Percentiles rank a stretch among this genome's conserved stretches.
Evolutionary conservation across 2,888 invertebrate genomes (phyloP).

Genomic region (Gerris lacustris): DNA sequence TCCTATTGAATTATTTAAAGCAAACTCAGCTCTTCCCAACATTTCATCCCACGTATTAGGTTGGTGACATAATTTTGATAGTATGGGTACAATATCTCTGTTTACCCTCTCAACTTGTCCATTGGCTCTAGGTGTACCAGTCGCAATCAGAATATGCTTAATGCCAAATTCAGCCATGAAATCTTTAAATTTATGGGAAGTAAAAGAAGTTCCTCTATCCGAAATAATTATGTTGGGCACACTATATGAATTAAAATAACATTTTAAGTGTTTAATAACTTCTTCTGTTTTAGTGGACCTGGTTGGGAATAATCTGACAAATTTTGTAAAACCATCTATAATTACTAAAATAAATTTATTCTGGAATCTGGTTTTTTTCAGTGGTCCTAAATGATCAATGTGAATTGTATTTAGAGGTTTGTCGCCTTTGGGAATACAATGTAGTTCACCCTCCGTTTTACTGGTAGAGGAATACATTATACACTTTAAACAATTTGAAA

Average conservation of each 20-base stretch:
- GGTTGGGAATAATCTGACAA: background rate
- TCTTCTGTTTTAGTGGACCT: slow-evolving; percentile 10
- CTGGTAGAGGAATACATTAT: slow-evolving; percentile 8
- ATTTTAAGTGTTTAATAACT: slow-evolving; percentile 7
- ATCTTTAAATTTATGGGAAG: background rate
- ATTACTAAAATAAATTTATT: slow-evolving; percentile 9
- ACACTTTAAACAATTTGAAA: slow-evolving; percentile 14
- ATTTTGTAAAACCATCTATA: slow-evolving; percentile 5
- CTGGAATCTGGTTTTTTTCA: background rate
- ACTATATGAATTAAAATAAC: slow-evolving; percentile 10
- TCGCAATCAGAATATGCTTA: background rate
- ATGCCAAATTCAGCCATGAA: background rate
- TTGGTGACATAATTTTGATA: slow-evolving; percentile 19
- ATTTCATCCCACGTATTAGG: slow-evolving; percentile 11
- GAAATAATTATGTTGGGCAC: background rate
- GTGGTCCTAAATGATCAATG: slow-evolving; percentile 12
- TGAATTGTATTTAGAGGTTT: slow-evolving; percentile 8
- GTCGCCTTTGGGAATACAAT: slow-evolving; percentile 12
- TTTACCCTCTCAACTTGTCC: slow-evolving; percentile 12
- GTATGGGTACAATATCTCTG: too few relatives aligned
- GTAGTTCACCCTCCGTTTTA: slow-evolving; percentile 3
- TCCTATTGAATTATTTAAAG: slow-evolving; percentile 14
- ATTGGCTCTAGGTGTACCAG: slow-evolving; percentile 7
- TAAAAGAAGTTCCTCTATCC: slow-evolving; percentile 10
- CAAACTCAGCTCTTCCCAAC: slow-evolving; percentile 6